These are phyloP conservation scores for Zosterops hypoxanthus DNA, from an alignment of 2,113 vertebrate genomes.

Conservation along the genomic window DNA sequence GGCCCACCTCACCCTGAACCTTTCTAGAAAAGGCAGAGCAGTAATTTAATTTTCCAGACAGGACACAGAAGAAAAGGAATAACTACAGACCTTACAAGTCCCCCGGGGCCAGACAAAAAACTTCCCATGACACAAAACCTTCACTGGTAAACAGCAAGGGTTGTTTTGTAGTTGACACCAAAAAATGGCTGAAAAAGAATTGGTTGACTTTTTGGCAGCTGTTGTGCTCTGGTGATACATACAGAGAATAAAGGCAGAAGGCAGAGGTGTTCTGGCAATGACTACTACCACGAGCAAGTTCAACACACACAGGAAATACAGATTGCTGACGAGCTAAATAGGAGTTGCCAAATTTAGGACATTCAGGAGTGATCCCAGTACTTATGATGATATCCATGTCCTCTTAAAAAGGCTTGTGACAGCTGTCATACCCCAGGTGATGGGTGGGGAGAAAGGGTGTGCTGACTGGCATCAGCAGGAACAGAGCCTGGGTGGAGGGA, in stretches of 20 bases:
- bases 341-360: not conserved
- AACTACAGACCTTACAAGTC: not conserved
- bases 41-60: not conserved
- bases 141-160: not conserved
- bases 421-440: not conserved
- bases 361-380: not conserved
- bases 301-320: not conserved
- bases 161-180: not conserved
- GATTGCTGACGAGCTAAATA: not conserved
- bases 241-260: not conserved
- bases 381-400: not conserved
- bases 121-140: not conserved
- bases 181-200: not conserved
- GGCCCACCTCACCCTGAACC: not conserved
- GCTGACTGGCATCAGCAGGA: not conserved
- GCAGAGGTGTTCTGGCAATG: not conserved
- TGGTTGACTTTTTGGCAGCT: not conserved
- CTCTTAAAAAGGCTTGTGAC: not conserved
- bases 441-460: not conserved
- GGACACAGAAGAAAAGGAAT: not conserved
- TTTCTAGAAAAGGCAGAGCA: not conserved
- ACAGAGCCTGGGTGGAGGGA: not conserved
- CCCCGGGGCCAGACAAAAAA: rapidly evolving
- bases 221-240: not conserved
- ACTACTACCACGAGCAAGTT: rapidly evolving